A percentile compares a stretch with the other conserved stretches of the same genome.
phyloP scores from a whole-genome alignment of 2,797 vertebrate species.

The Trachops cirrhosus region DNA sequence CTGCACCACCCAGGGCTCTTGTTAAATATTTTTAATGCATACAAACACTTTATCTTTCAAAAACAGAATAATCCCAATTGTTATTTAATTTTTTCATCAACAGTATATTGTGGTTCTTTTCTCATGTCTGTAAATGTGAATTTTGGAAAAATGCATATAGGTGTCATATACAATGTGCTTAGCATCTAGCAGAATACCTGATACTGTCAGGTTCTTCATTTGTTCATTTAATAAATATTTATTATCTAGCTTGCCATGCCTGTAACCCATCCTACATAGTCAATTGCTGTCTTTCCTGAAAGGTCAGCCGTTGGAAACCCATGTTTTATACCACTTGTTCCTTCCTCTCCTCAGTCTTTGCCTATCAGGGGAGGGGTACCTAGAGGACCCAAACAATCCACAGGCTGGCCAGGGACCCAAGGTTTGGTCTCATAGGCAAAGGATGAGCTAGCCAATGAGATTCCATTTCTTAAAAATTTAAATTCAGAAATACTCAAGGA shows the following conservation, averaged over 20 bases:
- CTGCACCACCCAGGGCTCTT: too few species aligned
- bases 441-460: not conserved
- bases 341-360: not conserved
- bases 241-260: not conserved
- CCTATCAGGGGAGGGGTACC: not conserved
- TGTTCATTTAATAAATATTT: not conserved
- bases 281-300: not conserved
- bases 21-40: not conserved
- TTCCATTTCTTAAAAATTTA: not conserved
- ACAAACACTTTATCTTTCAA: slow-evolving; percentile 9
- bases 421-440: not conserved
- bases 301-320: not conserved
- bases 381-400: not conserved
- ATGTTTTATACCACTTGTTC: not conserved
- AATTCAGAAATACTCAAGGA: slow-evolving; percentile 25
- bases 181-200: not conserved
- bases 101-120: not conserved
- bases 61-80: not conserved
- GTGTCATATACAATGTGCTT: not conserved
- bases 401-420: not conserved
- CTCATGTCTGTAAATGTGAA: not conserved
- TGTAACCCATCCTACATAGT: not conserved
- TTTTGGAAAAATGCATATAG: not conserved
- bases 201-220: not conserved
- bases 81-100: not conserved